Evolutionary conservation across 2,888 invertebrate species (phyloP), one percentile per base, ranked within the genome.

Genomic region (Phalera bucephala): DNA sequence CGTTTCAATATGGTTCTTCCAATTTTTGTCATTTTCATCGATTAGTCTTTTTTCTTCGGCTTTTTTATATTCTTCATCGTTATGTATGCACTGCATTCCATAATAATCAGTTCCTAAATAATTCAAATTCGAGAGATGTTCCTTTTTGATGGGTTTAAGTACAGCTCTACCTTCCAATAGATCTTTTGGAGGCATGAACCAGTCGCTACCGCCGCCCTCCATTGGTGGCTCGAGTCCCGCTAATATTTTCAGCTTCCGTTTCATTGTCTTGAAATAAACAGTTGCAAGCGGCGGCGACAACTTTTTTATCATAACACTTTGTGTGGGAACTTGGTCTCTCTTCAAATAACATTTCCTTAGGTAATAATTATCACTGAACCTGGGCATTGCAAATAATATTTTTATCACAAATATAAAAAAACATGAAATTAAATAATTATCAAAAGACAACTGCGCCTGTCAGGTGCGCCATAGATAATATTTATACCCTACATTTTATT

Each of bases 211-310:
- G 0, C 81, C 86, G 4, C 88, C 87, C 48, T 73, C 73, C 60
- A 88, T 56, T 0, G 70, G 64, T 0, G 89, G 89, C 41, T 85
- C 80, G 0, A 89, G 53, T 0, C 88, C 88, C 1, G 86, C 87
- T 0, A 86, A 55, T 1, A 72, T 60, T 51, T 80, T 84, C 0
- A 80, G 52, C 37, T 74, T 77, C 0, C 65, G 63, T 5, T 50
- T 64, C 89, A 88, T 87, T 0, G 78, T 78, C 33, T 83, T 80
- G 46, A 88, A 89, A 45, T 80, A 87, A 22, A 88, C 70, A 5
- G 70, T 62, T 0, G 88, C 88, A 1, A 89, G 70, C 1, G 72
- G 45, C 3, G 68, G 67, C 4, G 59, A 44, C 89, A 89, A 87
- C 40, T 64, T 80, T 0, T 74, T 58, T 35, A 58, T 80, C 50